Evolutionary conservation across 1,140 invertebrate species (phyloP).

Genomic region (Trichonephila clavipes): DNA sequence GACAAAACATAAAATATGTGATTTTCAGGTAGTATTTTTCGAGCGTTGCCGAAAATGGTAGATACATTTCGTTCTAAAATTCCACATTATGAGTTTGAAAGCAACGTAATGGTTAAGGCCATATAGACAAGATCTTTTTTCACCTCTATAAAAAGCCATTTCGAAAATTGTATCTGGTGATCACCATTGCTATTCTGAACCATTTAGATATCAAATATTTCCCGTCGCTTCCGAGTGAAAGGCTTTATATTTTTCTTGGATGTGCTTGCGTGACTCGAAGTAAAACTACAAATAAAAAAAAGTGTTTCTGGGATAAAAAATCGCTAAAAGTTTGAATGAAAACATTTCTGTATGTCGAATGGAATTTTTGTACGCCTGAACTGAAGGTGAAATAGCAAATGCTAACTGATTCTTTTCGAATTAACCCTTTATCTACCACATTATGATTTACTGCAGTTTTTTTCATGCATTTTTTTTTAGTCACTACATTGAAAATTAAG

Average conservation of each 20-base stretch:
- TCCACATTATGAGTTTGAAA: neutral
- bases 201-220: neutral
- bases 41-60: neutral
- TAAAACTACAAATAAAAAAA: neutral
- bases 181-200: neutral
- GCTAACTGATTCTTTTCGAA: too few species aligned
- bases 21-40: neutral
- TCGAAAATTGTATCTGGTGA: neutral
- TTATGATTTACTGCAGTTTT: too few species aligned
- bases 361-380: too few species aligned
- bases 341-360: too few species aligned
- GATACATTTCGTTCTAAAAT: neutral
- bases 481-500: too few species aligned
- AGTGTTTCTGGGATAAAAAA: neutral
- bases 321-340: too few species aligned
- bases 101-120: neutral
- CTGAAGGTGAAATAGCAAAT: too few species aligned
- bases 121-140: neutral
- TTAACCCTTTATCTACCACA: too few species aligned
- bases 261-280: neutral
- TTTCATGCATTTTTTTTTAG: too few species aligned
- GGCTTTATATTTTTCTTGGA: neutral
- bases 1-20: neutral
- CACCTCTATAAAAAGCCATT: neutral
- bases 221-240: neutral